Base-by-base conservation (phyloP, 2,888 invertebrate genomes). In the Watsonalla cultraria region DNA sequence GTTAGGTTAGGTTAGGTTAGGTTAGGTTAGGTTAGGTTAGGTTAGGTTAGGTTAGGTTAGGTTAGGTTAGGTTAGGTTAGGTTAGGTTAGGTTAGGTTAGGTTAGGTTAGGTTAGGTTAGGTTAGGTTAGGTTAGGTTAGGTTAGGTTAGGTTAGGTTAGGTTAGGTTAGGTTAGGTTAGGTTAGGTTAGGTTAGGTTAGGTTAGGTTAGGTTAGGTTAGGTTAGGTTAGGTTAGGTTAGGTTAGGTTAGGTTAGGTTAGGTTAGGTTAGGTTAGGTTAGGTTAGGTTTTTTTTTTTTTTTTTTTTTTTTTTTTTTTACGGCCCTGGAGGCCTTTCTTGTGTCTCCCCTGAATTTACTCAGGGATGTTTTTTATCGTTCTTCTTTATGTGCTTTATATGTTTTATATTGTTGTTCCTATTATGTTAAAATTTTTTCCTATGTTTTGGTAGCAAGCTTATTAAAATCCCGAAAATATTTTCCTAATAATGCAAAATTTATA, bases 1-100 rank as follows among this genome's bases (percentile, higher is more conserved):
- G 52, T 52, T 52, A 52, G 52, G 52, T 52, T 52, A 52, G 52
- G 52, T 52, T 52, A 52, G 52, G 52, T 52, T 52, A 52, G 52
- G 52, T 52, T 52, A 52, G 52, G 52, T 52, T 52, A 52, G 52
- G 52, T 52, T 52, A 52, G 52, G 52, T 52, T 52, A 52, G 52
- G 52, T 52, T 52, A 52, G 52, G 52, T 52, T 52, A 52, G 52
- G 52, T 52, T 52, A 52, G 52, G 52, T 52, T 52, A 52, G 52
- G 52, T 52, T 52, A 52, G 52, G 52, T 52, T 52, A 52, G 52
- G 52, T 52, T 52, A 52, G 52, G 52, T 52, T 52, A 52, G 52
- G 52, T 52, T 52, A 52, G 52, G 52, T 52, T 52, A 52, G 52
- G 52, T 52, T 52, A 52, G 52, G 52, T 52, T 52, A 52, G 52